These are phyloP conservation scores for Cladorhizidae sp. DNA, from an alignment of 37 sponge, comb jelly and placozoan species.

Conservation along the genomic window DNA sequence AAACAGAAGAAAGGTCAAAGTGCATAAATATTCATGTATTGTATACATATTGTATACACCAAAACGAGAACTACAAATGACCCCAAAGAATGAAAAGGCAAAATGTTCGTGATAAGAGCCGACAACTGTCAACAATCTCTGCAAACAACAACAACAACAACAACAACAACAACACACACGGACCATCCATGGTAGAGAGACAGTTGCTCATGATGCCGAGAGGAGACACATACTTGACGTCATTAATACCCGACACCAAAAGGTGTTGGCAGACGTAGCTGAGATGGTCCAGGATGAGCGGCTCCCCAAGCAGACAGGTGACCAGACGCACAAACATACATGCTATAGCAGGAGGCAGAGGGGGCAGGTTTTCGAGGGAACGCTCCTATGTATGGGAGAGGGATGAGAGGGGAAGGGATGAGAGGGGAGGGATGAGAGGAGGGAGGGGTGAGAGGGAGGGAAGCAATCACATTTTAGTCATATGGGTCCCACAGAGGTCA, in stretches of 20 bases:
- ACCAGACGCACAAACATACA: conserved; percentile 53
- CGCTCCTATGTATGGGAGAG: conserved; percentile 50
- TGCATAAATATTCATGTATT: no score
- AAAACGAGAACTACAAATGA: no score
- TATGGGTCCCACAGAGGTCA: no score
- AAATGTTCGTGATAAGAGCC: no score
- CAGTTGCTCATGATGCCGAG: conserved; percentile 30
- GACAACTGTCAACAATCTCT: no score
- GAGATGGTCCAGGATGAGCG: conserved; percentile 59
- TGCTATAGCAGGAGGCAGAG: conserved; percentile 56
- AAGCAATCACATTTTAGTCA: no score
- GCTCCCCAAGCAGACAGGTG: conserved; percentile 48
- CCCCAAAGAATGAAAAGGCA: no score
- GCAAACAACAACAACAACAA: neutral
- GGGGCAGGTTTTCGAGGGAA: conserved; percentile 42
- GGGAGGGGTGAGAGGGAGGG: neutral
- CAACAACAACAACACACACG: neutral
- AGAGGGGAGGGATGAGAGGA: no score
- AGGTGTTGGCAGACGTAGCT: conserved; percentile 64
- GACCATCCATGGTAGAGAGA: conserved; percentile 32
- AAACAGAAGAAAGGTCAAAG: no score
- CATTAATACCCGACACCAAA: conserved; percentile 71
- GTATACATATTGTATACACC: no score
- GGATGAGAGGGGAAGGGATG: neutral
- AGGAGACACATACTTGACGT: conserved; percentile 46